Conservation (phyloP, 2,113 vertebrate genomes). For the Spea multiplicata region DNA sequence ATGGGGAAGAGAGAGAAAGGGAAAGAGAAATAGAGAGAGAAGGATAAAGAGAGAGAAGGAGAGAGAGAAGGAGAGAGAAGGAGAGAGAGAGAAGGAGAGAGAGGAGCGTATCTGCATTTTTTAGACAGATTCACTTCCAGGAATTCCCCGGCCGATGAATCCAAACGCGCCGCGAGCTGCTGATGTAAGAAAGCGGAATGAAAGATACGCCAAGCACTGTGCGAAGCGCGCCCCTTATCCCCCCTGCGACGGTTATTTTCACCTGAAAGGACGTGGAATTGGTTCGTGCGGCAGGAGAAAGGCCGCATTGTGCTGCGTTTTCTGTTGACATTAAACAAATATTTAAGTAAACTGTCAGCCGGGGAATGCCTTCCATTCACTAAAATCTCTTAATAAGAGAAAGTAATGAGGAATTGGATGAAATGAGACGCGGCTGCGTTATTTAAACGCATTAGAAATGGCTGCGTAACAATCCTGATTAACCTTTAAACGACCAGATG, state of each 20-base stretch:
- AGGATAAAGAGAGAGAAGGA: neutral
- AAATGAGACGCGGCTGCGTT: conserved; percentile 28
- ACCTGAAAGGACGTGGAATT: conserved; percentile 20
- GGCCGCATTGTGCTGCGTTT: conserved; percentile 6
- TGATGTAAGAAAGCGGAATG: neutral
- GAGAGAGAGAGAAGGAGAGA: neutral
- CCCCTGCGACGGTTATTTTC: conserved; percentile 20
- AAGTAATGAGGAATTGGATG: conserved; percentile 32
- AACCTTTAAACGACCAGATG: conserved; percentile 25
- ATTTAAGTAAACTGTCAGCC: conserved; percentile 19
- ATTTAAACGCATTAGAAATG: conserved; percentile 12
- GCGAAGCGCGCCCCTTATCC: conserved; percentile 12
- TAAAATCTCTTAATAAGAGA: conserved; percentile 33
- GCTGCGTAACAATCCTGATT: conserved; percentile 25
- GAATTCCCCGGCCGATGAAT: conserved; percentile 10
- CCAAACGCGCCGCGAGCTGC: neutral
- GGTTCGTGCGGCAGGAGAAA: neutral
- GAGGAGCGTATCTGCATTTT: neutral
- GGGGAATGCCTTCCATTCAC: conserved; percentile 25
- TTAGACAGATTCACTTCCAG: neutral
- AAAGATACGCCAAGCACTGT: conserved; percentile 16
- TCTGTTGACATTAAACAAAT: conserved; percentile 26
- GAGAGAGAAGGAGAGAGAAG: neutral
- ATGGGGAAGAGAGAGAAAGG: no score
- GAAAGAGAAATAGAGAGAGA: no score